Evolutionary conservation across 2,888 invertebrate genomes (phyloP).

Genomic region (Willowsia nigromaculata): DNA sequence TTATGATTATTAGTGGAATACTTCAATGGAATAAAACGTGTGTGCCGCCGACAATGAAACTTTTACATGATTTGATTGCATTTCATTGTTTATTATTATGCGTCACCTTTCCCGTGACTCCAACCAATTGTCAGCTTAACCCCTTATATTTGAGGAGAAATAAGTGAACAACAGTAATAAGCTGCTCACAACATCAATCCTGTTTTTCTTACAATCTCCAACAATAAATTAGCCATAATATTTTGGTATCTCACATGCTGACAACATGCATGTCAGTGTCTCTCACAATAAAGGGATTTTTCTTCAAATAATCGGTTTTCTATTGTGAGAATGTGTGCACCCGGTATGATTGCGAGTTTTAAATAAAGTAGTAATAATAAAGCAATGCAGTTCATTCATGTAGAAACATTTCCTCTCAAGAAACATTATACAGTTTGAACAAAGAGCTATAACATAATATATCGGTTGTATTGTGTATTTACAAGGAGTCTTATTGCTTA

Average conservation of each 20-base stretch:
- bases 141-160: background rate
- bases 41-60: constrained; percentile 31
- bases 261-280: constrained; percentile 14
- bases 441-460: background rate
- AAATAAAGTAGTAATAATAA: background rate
- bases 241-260: constrained; percentile 50
- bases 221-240: constrained; percentile 48
- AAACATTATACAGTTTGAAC: background rate
- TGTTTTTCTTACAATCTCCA: constrained; percentile 48
- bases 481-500: background rate
- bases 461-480: background rate
- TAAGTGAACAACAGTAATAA: background rate
- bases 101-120: constrained; percentile 17
- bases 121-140: background rate
- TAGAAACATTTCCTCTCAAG: constrained; percentile 11
- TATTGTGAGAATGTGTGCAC: background rate
- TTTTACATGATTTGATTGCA: constrained; percentile 44
- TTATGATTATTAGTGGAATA: background rate
- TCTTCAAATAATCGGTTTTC: background rate
- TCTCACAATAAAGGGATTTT: background rate
- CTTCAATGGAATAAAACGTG: background rate
- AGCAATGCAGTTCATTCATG: background rate
- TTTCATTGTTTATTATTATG: constrained; percentile 7
- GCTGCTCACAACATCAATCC: constrained; percentile 18
- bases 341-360: background rate